phyloP scores from a whole-genome alignment of 37 sponge, comb jelly and placozoan species.

The Lycopodina hypogea region DNA sequence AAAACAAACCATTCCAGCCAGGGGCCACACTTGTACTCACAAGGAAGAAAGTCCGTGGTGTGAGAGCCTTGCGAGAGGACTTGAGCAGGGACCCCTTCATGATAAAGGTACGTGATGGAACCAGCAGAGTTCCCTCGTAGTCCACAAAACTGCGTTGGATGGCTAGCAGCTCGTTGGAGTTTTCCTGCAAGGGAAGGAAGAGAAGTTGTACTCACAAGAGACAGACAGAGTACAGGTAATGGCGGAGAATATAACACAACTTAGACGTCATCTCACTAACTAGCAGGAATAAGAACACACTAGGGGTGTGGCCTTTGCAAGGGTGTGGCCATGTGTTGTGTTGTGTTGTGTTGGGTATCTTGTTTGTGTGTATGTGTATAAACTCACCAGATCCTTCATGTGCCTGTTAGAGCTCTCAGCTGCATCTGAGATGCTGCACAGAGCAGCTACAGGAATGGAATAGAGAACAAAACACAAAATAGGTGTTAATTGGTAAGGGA shows the following conservation, averaged over 20 bases:
- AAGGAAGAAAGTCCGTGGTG: constrained; percentile 72
- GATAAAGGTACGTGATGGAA: constrained; percentile 46
- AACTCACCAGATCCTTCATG: constrained; percentile 86
- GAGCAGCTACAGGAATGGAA: constrained; percentile 65
- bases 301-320: too few relatives aligned
- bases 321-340: too few relatives aligned
- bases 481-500: neutral
- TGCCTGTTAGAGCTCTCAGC: constrained; percentile 82
- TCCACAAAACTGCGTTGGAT: constrained; percentile 69
- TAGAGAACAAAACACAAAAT: too few relatives aligned
- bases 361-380: too few relatives aligned
- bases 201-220: neutral
- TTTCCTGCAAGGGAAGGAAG: constrained; percentile 47
- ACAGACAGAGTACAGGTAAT: neutral
- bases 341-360: too few relatives aligned
- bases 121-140: constrained; percentile 40
- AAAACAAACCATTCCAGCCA: too few relatives aligned
- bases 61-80: constrained; percentile 59
- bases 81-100: constrained; percentile 75
- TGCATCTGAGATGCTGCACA: constrained; percentile 79
- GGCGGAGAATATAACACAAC: neutral
- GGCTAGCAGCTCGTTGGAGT: constrained; percentile 57
- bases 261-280: too few relatives aligned
- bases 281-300: too few relatives aligned
- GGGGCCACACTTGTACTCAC: constrained; percentile 22